Base-by-base conservation (phyloP, 2,888 invertebrate species). In the Orthosia gracilis region DNA sequence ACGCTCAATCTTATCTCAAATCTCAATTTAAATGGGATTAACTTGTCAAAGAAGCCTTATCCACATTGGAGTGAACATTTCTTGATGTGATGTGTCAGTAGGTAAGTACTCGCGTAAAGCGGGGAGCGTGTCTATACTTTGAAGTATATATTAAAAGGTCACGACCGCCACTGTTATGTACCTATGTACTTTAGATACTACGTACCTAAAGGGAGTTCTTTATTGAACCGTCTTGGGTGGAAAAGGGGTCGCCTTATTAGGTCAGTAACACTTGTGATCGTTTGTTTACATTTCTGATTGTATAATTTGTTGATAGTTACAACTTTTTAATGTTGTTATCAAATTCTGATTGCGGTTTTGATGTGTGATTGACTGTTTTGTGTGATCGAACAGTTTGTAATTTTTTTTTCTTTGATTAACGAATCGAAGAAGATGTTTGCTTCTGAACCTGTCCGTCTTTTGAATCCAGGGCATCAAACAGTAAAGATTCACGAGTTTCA, bases 231-330 rank as follows among this genome's bases (percentile, higher is more conserved):
- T 93, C 94, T 94, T 94, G 95, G 93, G 93, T 92, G 93, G 89
- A 90, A 94, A 94, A 95, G 94, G 96, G 96, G 94, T 94, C 94
- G 94, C 89, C 93, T 95, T 96, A 96, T 94, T 95, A 96, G 96
- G 96, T 96, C 96, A 96, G 94, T 95, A 94, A 94, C 95, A 94
- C 94, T 86, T 80, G 76, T 82, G 70, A 78, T 84, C 68, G 82
- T 85, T 85, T 83, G 73, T 83, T 84, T 78, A 82, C 72, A 47
- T 77, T 80, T 74, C 31, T 72, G 72, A 72, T 63, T 69, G 73
- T 74, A 61, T 58, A 26, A 68, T 74, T 71, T 68, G 15, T 65
- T 69, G 40, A 50, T 47, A n/a, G 40, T 61, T 66, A 55, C 21
- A 50, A 71, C n/a, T 64, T 50, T 64, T 50, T 52, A 15, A 55